Base-by-base conservation (phyloP, 2,797 vertebrate species). In the Acanthiza pusilla region DNA sequence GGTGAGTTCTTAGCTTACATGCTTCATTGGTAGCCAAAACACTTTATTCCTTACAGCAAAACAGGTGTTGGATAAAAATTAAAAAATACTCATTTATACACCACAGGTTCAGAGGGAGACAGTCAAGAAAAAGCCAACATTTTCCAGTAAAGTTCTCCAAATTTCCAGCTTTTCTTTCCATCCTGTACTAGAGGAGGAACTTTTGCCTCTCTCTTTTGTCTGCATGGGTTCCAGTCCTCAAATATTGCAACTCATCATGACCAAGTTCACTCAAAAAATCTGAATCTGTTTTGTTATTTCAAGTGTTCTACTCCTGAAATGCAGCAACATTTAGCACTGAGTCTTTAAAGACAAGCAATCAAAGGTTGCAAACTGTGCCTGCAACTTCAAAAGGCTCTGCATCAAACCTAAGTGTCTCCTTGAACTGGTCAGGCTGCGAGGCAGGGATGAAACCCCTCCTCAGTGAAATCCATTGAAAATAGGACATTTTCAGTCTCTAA, bases 41-140 rank as follows among this genome's bases (percentile, higher is more conserved):
- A 97, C 89, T 96, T 96, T 94, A 94, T 96, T 96, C 96, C 91
- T 96, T 97, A 94, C 89, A 96, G 97, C 94, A 97, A 97, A 97
- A 94, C 96, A 98, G 97, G 97, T 98, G 97, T 93, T 97, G 72
- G 72, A 75, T 60, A 77, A 45, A 86, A 94, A 96, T 85, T 94
- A 79, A 91, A 96, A 97, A 97, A 82, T 51, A 95, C 82, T 95
- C 89, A 83, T 89, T 94, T 88, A 70, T 61, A 84, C 38, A 76
- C 1, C 60, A 84, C 78, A 96, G 92, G 72, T 92, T 97, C 92
- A 89, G 82, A 91, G 75, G 72, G 83, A 91, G 32, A 88, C 51
- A 96, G 53, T 50, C 73, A 89, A 92, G 79, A 73, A 96, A 97
- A 88, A 97, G 85, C 91, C 84, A 95, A 29, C 25, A 81, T 83